phyloP scores from a whole-genome alignment of 2,797 vertebrate genomes.

The Eospalax fontanierii region DNA sequence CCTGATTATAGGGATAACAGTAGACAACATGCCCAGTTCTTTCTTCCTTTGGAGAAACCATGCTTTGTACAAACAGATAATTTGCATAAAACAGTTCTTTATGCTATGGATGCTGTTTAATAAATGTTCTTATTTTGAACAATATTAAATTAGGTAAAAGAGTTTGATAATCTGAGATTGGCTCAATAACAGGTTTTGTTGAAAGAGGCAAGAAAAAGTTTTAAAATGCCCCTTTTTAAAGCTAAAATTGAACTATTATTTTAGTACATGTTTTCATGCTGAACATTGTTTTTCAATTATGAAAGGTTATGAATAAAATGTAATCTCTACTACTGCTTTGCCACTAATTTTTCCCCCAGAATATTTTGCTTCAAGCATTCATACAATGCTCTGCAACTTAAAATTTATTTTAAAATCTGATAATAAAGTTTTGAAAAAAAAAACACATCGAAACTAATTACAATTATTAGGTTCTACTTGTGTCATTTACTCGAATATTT shows the following conservation, averaged over 20 bases:
- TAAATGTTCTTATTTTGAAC: constrained; percentile 19
- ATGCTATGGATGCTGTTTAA: not conserved
- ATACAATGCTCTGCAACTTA: not conserved
- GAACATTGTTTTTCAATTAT: constrained; percentile 19
- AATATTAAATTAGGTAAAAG: constrained; percentile 43
- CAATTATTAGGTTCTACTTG: not conserved
- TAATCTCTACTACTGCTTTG: constrained; percentile 3
- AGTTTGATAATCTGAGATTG: not conserved
- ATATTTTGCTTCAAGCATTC: not conserved
- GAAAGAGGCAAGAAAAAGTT: not conserved
- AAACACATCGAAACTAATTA: not conserved
- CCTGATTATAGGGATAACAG: not conserved
- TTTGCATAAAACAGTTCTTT: constrained; percentile 29
- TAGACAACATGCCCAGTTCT: not conserved
- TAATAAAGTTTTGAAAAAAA: constrained; percentile 25
- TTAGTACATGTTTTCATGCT: not conserved
- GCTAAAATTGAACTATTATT: constrained; percentile 47
- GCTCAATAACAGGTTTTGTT: constrained; percentile 36
- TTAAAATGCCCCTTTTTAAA: constrained; percentile 31
- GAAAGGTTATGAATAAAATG: constrained; percentile 56
- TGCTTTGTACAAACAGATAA: not conserved
- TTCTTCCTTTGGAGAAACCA: not conserved
- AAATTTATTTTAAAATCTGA: constrained; percentile 66
- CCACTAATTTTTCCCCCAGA: not conserved
- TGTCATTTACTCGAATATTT: constrained; percentile 27